Percentiles rank a stretch among this genome's conserved stretches.
These are phyloP conservation scores for Trididemnum clinides DNA, from an alignment of 23 tunicate species.

Conservation along the genomic window DNA sequence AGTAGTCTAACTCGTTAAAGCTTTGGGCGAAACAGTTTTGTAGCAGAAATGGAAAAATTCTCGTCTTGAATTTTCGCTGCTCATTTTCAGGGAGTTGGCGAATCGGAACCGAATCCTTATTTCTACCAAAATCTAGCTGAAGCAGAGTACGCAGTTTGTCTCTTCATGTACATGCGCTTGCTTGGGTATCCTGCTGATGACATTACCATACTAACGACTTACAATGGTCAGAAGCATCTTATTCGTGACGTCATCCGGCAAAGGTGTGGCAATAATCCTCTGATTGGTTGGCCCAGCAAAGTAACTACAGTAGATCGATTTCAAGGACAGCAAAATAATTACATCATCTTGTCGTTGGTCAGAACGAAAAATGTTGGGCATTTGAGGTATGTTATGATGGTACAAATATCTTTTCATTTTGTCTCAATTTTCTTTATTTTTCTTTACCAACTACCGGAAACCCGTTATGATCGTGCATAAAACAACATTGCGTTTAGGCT, in stretches of 20 bases:
- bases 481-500: too few species aligned
- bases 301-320: conserved; percentile 98
- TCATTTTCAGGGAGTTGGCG: conserved; percentile 81
- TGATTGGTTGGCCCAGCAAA: conserved; percentile 95
- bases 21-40: too few species aligned
- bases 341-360: conserved; percentile 95
- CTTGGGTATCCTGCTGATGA: conserved; percentile 89
- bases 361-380: conserved; percentile 96
- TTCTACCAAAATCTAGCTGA: conserved; percentile 98
- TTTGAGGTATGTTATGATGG: conserved; percentile 76
- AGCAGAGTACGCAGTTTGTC: conserved; percentile 94
- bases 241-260: conserved; percentile 92
- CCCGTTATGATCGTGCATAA: too few species aligned
- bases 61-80: too few species aligned
- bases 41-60: too few species aligned
- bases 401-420: too few species aligned
- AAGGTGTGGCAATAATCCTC: conserved; percentile 87
- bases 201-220: conserved; percentile 95
- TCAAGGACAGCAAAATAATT: conserved; percentile 99
- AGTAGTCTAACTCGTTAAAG: too few species aligned
- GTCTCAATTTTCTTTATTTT: too few species aligned
- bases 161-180: conserved; percentile 98
- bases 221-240: conserved; percentile 99
- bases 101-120: conserved; percentile 99
- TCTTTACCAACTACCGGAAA: too few species aligned